Base-by-base conservation (phyloP, 92 coral and sea anemone species). In the Blastomussa wellsi region DNA sequence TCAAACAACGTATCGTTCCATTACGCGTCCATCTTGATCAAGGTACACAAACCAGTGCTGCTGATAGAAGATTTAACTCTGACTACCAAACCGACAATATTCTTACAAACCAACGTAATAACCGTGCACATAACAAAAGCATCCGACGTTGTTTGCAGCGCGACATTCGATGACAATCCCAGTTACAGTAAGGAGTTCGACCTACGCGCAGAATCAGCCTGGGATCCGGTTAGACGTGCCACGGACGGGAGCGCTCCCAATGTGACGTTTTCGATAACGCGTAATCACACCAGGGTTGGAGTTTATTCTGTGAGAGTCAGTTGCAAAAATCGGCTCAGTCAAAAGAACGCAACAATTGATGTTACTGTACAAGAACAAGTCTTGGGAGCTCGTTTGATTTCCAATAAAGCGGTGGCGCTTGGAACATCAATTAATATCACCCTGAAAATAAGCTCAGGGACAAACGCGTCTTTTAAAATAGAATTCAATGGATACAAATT, bases 21-120 rank as follows among this genome's bases (percentile, higher is more conserved):
- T 36, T 75, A 47, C 72, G 35, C 92, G 52, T n/a, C 72, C 5
- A 42, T 86, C 39, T 20, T 44, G 52, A 79, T 86, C 67, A 73
- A 70, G 53, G 82, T 89, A 12, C 42, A 80, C 55, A 89, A 85
- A 78, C 90, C 92, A n/a, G 92, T 89, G 38, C 26, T 80, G 51
- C 70, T 76, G 28, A 31, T 89, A 53, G 68, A 81, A 26, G 78
- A 78, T 14, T 41, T 89, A 17, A 69, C 65, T 19, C 47, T 89
- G 2, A 37, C 32, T 31, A 51, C 74, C 29, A 16, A 57, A 26
- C 85, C 90, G 31, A 79, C 92, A 68, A 74, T 33, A 26, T 80
- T 77, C 62, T 29, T 62, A 16, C 48, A 86, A 32, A 55, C 81
- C 59, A 59, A 84, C 2, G 42, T 76, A 16, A 67, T 89, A 65